These are phyloP conservation scores for Oreochromis niloticus DNA, from an alignment of 2,113 vertebrate species.

Conservation along the genomic window DNA sequence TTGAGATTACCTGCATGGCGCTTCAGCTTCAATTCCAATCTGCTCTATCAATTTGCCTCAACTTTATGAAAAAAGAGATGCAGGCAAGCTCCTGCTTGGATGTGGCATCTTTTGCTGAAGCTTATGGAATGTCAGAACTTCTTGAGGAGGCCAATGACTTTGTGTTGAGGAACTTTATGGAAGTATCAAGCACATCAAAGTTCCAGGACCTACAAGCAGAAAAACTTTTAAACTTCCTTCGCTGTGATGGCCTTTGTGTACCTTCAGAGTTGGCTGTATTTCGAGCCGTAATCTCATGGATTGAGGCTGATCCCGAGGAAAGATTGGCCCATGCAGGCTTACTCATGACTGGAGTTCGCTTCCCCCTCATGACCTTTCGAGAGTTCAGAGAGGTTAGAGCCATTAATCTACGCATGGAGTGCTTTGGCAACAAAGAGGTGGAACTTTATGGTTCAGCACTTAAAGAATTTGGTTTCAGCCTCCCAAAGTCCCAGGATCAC, in stretches of 20 bases:
- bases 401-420: slow-evolving; percentile 70
- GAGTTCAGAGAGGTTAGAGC: slow-evolving; percentile 83
- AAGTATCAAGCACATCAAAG: slow-evolving; percentile 70
- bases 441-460: slow-evolving; percentile 68
- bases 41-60: slow-evolving; percentile 77
- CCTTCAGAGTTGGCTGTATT: slow-evolving; percentile 81
- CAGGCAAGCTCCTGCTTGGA: slow-evolving; percentile 74
- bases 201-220: slow-evolving; percentile 76
- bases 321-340: slow-evolving; percentile 65
- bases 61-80: slow-evolving; percentile 74
- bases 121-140: slow-evolving; percentile 73
- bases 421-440: slow-evolving; percentile 36
- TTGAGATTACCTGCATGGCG: slow-evolving; percentile 78
- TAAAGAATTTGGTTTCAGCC: slow-evolving; percentile 57
- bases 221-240: slow-evolving; percentile 74
- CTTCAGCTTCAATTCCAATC: slow-evolving; percentile 83
- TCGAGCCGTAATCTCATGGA: slow-evolving; percentile 78
- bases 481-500: slow-evolving; percentile 32
- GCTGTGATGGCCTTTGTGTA: slow-evolving; percentile 74
- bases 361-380: slow-evolving; percentile 84
- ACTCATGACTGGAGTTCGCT: slow-evolving; percentile 80
- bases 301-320: slow-evolving; percentile 69
- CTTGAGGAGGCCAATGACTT: slow-evolving; percentile 74
- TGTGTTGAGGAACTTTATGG: slow-evolving; percentile 78
- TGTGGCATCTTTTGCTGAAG: slow-evolving; percentile 75